Base-by-base conservation (phyloP, 53 echinoderm and acorn worm species). In the Arbacia lixula region DNA sequence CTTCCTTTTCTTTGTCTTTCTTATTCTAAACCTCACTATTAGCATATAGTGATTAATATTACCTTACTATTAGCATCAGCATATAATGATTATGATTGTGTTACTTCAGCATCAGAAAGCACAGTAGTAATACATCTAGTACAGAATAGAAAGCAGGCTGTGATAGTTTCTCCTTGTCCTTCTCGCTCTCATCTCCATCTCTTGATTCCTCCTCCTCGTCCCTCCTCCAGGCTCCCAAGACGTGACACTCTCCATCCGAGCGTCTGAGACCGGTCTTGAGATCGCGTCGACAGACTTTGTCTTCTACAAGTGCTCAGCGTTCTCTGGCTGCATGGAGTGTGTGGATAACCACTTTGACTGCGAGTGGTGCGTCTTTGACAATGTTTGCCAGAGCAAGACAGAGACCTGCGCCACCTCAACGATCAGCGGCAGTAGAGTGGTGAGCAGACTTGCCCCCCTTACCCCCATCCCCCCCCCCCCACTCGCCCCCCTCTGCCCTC, bases 301-400 rank as follows among this genome's bases (percentile, higher is more conserved):
- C 79, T 95, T 99, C 89, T 99, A 88, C 82, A 90, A 95, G 36
- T 99, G 95, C 60, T 36, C 86, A 12, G 85, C 92, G 0, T 99
- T 89, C 81, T 50, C 60, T 12, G 83, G 90, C 21, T 99, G 99
- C 72, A 89, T 85, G 53, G 79, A 86, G 27, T 99, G 99, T 54
- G 94, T 94, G 30, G 81, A 86, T 27, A 92, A 95, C 61, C 66
- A 87, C 79, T 99, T 85, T 85, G 84, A 84, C 75, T 99, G 99
- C 57, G 91, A 92, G 39, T 99, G 99, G 99, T 94, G 99, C 50
- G 78, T 95, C 56, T 90, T 81, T 85, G 94, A 99, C 52, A 95
- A 95, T 58, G 39, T 60, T 20, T 99, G 94, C 49, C 82, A 81
- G 42, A 88, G 91, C 2, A 88, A 75, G 38, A 65, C 91, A 2